These are phyloP conservation scores for Zaprionus bogoriensis DNA, from an alignment of 2,888 invertebrate species.

Conservation along the genomic window DNA sequence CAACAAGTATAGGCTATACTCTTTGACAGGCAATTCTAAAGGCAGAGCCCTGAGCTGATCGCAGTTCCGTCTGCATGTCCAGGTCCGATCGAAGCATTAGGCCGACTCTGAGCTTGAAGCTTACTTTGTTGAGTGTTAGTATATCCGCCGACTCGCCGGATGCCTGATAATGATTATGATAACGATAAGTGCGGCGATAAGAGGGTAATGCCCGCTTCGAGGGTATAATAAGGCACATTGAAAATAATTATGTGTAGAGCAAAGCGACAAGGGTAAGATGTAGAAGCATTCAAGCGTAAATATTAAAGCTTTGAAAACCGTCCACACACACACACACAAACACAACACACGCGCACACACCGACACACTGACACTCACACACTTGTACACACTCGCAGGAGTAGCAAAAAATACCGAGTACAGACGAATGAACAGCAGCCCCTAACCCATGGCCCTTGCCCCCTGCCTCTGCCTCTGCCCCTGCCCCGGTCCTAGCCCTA, in stretches of 20 bases:
- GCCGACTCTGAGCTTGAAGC: background rate
- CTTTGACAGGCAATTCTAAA: too few relatives aligned
- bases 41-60: too few relatives aligned
- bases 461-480: background rate
- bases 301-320: slow-evolving; percentile 81
- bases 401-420: slow-evolving; percentile 6
- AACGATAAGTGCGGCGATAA: background rate
- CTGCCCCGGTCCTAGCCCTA: background rate
- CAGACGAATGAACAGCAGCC: slow-evolving; percentile 24
- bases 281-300: slow-evolving; percentile 53
- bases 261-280: slow-evolving; percentile 47
- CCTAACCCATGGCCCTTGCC: background rate
- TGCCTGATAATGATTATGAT: background rate
- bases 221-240: slow-evolving; percentile 29
- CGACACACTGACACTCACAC: background rate
- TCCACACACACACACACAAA: slow-evolving; percentile 76
- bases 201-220: slow-evolving; percentile 16
- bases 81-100: background rate
- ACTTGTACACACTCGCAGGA: background rate
- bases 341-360: slow-evolving; percentile 14
- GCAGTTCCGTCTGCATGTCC: too few relatives aligned
- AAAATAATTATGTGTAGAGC: slow-evolving; percentile 41
- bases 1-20: background rate
- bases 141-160: background rate
- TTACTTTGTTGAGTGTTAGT: background rate